phyloP scores from a whole-genome alignment of 2,113 vertebrate genomes.

The Lampris incognitus region DNA sequence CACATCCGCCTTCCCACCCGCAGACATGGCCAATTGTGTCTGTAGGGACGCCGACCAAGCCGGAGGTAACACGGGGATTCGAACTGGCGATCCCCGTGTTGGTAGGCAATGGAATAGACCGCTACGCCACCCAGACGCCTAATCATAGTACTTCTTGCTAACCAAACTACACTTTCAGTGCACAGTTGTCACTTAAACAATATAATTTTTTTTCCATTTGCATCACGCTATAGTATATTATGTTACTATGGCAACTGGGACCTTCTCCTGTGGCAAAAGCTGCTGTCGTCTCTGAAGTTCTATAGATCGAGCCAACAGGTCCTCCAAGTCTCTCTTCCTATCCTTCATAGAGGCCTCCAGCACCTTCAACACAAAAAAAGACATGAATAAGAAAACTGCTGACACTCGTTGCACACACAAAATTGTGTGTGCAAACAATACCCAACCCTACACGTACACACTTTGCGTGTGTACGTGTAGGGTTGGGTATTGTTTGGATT shows the following conservation, averaged over 20 bases:
- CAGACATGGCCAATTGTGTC: no score
- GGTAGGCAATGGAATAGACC: no score
- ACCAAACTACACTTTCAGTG: constrained; percentile 24
- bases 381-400: background rate
- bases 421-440: no score
- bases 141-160: background rate
- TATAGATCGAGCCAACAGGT: constrained; percentile 78
- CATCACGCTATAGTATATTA: constrained; percentile 29
- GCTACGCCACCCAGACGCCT: no score
- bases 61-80: no score
- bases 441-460: no score
- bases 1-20: no score
- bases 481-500: no score
- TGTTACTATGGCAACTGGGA: constrained; percentile 35
- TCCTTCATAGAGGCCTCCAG: constrained; percentile 81
- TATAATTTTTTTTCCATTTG: constrained; percentile 30
- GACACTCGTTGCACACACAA: background rate
- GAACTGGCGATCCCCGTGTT: no score
- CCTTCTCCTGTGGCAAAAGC: constrained; percentile 83
- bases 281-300: constrained; percentile 82
- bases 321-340: constrained; percentile 81
- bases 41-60: no score
- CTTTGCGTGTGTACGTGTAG: no score
- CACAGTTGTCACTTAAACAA: background rate
- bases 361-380: constrained; percentile 54